Conservation (phyloP, 2,888 invertebrate species). For the Apamea monoglypha region DNA sequence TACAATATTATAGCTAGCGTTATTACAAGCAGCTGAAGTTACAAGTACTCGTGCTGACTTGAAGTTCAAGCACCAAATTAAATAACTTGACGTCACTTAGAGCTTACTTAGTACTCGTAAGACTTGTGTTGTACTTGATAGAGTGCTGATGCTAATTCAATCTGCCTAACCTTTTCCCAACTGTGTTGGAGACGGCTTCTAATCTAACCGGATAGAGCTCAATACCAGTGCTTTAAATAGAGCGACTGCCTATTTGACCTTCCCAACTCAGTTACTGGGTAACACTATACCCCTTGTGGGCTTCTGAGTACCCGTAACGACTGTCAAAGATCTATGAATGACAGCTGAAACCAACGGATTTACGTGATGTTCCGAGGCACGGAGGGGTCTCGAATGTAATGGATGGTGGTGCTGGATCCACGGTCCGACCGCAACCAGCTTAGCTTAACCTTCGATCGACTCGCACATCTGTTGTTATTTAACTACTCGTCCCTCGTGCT, state of each 20-base stretch:
- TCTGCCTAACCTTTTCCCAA: background rate
- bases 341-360: too few species aligned
- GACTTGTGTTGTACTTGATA: constrained; percentile 8
- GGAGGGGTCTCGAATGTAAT: too few species aligned
- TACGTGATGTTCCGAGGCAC: too few species aligned
- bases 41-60: constrained; percentile 29
- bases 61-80: constrained; percentile 43
- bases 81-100: constrained; percentile 56
- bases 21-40: constrained; percentile 42
- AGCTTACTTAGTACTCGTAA: constrained; percentile 37
- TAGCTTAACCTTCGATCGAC: background rate
- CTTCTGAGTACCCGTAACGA: too few species aligned
- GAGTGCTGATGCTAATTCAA: background rate
- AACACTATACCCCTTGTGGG: background rate
- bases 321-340: too few species aligned
- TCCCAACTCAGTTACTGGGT: background rate
- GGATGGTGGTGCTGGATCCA: too few species aligned
- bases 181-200: background rate
- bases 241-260: background rate
- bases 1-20: constrained; percentile 31
- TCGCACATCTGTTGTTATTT: too few species aligned
- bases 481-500: background rate
- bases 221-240: background rate
- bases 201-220: background rate
- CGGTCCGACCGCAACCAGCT: too few species aligned